phyloP scores from a whole-genome alignment of 2,888 invertebrate species.

The Eristalis arbustorum region DNA sequence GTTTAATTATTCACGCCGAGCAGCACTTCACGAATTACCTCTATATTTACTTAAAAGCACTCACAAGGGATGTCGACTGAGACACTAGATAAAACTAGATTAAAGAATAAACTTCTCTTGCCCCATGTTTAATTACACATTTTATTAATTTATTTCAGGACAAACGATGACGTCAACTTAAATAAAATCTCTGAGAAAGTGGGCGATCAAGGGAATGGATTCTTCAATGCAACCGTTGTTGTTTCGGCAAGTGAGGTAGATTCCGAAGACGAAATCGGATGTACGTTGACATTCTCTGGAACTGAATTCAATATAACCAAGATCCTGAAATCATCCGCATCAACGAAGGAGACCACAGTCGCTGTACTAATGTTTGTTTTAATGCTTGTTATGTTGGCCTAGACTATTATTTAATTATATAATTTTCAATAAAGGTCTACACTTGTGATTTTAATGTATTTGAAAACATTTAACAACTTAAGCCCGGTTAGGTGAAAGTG shows the following conservation, averaged over 20 bases:
- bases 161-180: constrained; percentile 28
- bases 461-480: not conserved
- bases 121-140: not conserved
- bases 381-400: constrained; percentile 4
- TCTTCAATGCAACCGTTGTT: constrained; percentile 38
- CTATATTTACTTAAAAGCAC: too few species aligned
- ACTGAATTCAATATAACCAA: constrained; percentile 42
- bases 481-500: too few species aligned
- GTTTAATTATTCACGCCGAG: too few species aligned
- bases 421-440: constrained; percentile 37
- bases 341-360: not conserved
- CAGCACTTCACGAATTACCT: too few species aligned
- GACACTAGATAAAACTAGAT: too few species aligned
- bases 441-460: constrained; percentile 34
- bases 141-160: constrained; percentile 25
- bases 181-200: constrained; percentile 27
- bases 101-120: not conserved
- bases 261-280: constrained; percentile 38
- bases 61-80: too few species aligned
- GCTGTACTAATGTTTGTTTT: constrained; percentile 13
- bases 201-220: constrained; percentile 19
- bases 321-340: constrained; percentile 37
- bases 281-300: constrained; percentile 37
- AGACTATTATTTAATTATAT: not conserved
- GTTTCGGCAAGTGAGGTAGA: constrained; percentile 35